Evolutionary conservation across 2,888 invertebrate genomes (phyloP).

Genomic region (Exocentrus adspersus): DNA sequence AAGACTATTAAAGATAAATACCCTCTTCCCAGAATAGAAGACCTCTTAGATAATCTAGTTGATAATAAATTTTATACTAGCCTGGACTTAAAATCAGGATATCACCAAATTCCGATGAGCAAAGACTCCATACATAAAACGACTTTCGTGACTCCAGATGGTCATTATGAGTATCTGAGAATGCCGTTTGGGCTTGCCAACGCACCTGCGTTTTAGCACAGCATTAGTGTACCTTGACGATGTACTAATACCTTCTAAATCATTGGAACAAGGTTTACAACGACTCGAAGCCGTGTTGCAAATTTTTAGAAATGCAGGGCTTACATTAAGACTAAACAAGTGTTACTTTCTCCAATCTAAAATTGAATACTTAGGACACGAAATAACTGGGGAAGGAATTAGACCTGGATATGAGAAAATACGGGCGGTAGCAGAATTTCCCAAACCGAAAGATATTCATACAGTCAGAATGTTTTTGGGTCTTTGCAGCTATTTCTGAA

Average conservation of each 20-base stretch:
- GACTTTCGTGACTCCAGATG: background rate
- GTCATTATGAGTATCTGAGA: conserved; percentile 22
- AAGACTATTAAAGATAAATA: too few species aligned
- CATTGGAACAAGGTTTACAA: background rate
- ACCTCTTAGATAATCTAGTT: background rate
- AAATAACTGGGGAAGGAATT: too few species aligned
- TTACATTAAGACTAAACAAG: conserved; percentile 8
- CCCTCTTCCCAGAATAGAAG: background rate
- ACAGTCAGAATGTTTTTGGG: too few species aligned
- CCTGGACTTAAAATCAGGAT: background rate
- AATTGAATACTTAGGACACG: too few species aligned
- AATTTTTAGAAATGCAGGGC: background rate
- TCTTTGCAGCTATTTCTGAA: too few species aligned
- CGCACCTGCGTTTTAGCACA: conserved; percentile 28
- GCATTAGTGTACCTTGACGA: conserved; percentile 35
- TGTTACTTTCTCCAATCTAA: too few species aligned
- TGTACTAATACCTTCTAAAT: conserved; percentile 32
- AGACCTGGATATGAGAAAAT: too few species aligned
- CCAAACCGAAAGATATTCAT: too few species aligned
- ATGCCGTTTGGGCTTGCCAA: conserved; percentile 31
- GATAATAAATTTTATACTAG: background rate
- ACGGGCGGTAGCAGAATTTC: too few species aligned
- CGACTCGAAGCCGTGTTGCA: background rate
- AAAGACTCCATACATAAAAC: background rate
- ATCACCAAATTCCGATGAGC: background rate